Conservation (phyloP, 1,140 invertebrate genomes). For the Pristionchus pacificus region DNA sequence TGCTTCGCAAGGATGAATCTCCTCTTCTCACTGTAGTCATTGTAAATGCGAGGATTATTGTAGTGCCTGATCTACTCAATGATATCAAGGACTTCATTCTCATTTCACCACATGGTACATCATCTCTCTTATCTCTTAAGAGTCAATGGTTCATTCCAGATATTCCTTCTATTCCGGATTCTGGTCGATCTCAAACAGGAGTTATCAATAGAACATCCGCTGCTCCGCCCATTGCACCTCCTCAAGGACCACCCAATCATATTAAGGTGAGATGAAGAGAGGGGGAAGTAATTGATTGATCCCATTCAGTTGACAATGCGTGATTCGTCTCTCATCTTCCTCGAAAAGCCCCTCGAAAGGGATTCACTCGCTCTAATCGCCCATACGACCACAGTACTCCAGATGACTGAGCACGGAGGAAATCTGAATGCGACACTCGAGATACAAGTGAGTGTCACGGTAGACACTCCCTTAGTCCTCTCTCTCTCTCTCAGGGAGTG, state of each 20-base stretch:
- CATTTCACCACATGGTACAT: neutral
- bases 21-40: slow-evolving; percentile 75
- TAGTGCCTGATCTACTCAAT: slow-evolving; percentile 88
- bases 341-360: slow-evolving; percentile 79
- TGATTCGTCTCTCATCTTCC: slow-evolving; percentile 86
- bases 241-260: neutral
- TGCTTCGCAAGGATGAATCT: slow-evolving; percentile 47
- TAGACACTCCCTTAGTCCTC: neutral
- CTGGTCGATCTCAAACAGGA: neutral
- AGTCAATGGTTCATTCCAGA: neutral
- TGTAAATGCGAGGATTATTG: slow-evolving; percentile 90
- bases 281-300: neutral
- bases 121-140: neutral
- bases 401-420: slow-evolving; percentile 63
- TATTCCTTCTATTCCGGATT: neutral
- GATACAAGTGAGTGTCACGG: slow-evolving; percentile 36
- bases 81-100: slow-evolving; percentile 74
- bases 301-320: slow-evolving; percentile 89
- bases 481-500: slow-evolving; percentile 37
- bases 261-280: neutral
- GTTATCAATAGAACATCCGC: neutral
- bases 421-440: slow-evolving; percentile 59
- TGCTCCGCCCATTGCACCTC: neutral
- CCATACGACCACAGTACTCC: slow-evolving; percentile 85
- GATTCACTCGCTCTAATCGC: slow-evolving; percentile 64